Percentiles rank a stretch among this genome's conserved stretches.
These are phyloP conservation scores for Okamejei kenojei DNA, from an alignment of 2,797 vertebrate species.

Conservation along the genomic window DNA sequence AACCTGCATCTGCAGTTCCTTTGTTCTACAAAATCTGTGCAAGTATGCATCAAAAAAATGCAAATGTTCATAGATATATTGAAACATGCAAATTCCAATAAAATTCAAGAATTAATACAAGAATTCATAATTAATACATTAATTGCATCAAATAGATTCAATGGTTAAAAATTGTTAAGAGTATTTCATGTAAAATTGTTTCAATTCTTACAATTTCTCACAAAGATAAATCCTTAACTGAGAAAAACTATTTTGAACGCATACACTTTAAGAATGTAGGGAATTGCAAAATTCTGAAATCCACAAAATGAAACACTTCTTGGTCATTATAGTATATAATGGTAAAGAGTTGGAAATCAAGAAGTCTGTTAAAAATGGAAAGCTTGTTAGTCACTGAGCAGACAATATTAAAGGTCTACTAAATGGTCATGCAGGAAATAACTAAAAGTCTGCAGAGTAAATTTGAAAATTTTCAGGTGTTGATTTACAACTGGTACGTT, in stretches of 20 bases:
- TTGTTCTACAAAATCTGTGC: no score
- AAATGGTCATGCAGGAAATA: slow-evolving; percentile 27
- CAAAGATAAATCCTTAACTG: neutral
- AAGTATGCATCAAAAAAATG: neutral
- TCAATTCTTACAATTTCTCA: neutral
- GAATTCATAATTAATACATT: no score
- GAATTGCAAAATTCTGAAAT: neutral
- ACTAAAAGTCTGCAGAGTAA: neutral
- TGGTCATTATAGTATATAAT: neutral
- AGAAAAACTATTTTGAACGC: neutral
- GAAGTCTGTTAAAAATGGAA: slow-evolving; percentile 34
- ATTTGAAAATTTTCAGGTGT: slow-evolving; percentile 31
- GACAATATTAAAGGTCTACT: slow-evolving; percentile 25
- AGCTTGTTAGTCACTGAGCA: slow-evolving; percentile 13
- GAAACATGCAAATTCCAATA: neutral
- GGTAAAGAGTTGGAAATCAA: neutral
- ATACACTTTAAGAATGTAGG: neutral
- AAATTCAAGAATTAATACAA: neutral
- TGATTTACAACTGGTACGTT: slow-evolving; percentile 6
- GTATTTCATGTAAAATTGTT: neutral
- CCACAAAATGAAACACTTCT: slow-evolving; percentile 24
- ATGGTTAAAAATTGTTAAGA: neutral
- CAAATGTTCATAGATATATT: neutral
- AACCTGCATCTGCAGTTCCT: no score
- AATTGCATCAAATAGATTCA: neutral